These are phyloP conservation scores for Drosophila longiperda DNA, from an alignment of 2,888 invertebrate genomes.

Conservation along the genomic window DNA sequence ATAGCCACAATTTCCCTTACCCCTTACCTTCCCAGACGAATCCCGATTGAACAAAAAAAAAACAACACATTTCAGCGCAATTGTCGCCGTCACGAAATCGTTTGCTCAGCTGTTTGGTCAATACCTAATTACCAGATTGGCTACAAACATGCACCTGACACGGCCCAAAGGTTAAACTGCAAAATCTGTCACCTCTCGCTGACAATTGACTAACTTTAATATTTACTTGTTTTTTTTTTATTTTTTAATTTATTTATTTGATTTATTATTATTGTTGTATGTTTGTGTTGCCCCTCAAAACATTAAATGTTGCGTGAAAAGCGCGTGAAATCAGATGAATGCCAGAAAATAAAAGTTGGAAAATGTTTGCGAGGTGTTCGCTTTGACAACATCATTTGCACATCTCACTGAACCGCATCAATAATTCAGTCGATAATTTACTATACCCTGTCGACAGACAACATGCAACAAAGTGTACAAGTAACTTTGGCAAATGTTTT, in stretches of 20 bases:
- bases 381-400: slow-evolving; percentile 64
- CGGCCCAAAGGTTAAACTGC: slow-evolving; percentile 57
- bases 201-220: slow-evolving; percentile 24
- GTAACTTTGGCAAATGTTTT: not conserved
- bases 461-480: not conserved
- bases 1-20: slow-evolving; percentile 4
- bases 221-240: slow-evolving; percentile 20
- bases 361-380: slow-evolving; percentile 28
- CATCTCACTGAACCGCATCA: slow-evolving; percentile 55
- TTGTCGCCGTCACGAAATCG: slow-evolving; percentile 67
- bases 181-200: slow-evolving; percentile 64
- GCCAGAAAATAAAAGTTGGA: slow-evolving; percentile 51
- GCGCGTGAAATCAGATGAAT: slow-evolving; percentile 60
- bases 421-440: slow-evolving; percentile 61
- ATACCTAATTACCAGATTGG: slow-evolving; percentile 60
- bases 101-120: slow-evolving; percentile 70
- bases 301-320: slow-evolving; percentile 75
- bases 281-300: not conserved
- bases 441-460: slow-evolving; percentile 14
- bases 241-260: slow-evolving; percentile 40
- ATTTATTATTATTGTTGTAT: slow-evolving; percentile 27
- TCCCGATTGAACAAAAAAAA: not conserved
- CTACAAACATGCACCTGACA: slow-evolving; percentile 14
- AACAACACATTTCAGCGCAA: slow-evolving; percentile 45
- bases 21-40: not conserved